Percentiles rank a stretch among this genome's conserved stretches.
Evolutionary conservation across 2,113 vertebrate genomes (phyloP).

Genomic region (Anhinga anhinga): DNA sequence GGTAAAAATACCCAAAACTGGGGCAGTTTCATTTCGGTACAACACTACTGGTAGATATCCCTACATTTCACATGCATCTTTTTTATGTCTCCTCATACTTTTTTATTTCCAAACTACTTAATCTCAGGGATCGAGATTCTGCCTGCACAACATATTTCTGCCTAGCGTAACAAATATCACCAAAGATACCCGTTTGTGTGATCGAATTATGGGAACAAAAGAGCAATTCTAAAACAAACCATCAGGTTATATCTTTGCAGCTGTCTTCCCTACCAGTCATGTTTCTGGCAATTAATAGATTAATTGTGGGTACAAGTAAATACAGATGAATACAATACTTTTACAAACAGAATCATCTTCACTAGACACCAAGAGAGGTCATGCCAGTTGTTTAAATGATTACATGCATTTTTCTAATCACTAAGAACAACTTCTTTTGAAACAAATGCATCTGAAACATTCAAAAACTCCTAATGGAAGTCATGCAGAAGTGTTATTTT

Average conservation of each 20-base stretch:
- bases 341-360: neutral
- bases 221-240: neutral
- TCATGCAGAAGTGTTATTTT: constrained; percentile 35
- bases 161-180: fast-evolving
- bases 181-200: neutral
- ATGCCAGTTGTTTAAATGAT: neutral
- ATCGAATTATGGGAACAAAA: neutral
- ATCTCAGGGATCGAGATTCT: neutral
- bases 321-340: neutral
- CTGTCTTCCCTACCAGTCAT: neutral
- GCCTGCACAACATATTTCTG: neutral
- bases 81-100: neutral
- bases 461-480: neutral
- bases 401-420: neutral
- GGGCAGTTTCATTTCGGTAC: neutral
- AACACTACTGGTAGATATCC: fast-evolving
- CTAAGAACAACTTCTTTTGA: neutral
- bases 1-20: neutral
- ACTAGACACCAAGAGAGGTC: neutral
- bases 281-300: neutral
- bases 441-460: neutral
- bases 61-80: neutral
- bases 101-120: neutral
- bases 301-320: neutral
- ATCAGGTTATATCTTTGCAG: neutral